A percentile compares a stretch with the other conserved stretches of the same genome.
These are phyloP conservation scores for Anthopleura sola DNA, from an alignment of 64 coral and sea anemone species.

Conservation along the genomic window DNA sequence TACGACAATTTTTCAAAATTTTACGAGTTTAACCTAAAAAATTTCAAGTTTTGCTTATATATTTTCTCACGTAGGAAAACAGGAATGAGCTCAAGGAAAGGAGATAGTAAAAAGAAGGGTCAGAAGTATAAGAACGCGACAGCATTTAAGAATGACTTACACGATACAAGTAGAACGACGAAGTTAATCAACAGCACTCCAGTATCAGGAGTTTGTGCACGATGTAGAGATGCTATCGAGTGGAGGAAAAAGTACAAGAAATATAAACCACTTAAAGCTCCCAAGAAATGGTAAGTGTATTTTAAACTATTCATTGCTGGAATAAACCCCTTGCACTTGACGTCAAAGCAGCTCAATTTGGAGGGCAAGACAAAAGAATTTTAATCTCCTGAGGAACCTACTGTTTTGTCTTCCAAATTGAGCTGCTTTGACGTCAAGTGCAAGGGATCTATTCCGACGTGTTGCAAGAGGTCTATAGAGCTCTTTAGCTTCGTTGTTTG, in stretches of 20 bases:
- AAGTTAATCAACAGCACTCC: constrained; percentile 65
- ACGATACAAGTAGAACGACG: constrained; percentile 71
- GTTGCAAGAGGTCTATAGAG: no score
- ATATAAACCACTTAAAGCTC: constrained; percentile 90
- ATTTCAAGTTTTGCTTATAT: neutral
- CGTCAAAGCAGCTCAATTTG: no score
- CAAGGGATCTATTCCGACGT: no score
- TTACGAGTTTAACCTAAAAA: neutral
- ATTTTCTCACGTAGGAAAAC: neutral
- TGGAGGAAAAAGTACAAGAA: constrained; percentile 97
- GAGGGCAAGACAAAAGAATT: no score
- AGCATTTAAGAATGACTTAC: constrained; percentile 82
- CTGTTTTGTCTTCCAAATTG: no score
- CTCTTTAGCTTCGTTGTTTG: no score
- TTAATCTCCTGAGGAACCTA: no score
- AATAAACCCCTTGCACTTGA: no score
- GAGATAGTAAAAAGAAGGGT: constrained; percentile 69
- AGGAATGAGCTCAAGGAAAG: constrained; percentile 70
- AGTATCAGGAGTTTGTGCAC: constrained; percentile 71
- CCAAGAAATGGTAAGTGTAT: constrained; percentile 78
- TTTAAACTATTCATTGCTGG: neutral
- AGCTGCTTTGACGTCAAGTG: no score
- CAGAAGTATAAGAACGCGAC: constrained; percentile 81
- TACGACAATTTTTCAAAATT: neutral
- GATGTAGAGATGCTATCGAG: constrained; percentile 85